Percentiles rank a stretch among this genome's conserved stretches.
These are phyloP conservation scores for Emydura subglobosa DNA, from an alignment of 2,113 vertebrate genomes.

Conservation along the genomic window DNA sequence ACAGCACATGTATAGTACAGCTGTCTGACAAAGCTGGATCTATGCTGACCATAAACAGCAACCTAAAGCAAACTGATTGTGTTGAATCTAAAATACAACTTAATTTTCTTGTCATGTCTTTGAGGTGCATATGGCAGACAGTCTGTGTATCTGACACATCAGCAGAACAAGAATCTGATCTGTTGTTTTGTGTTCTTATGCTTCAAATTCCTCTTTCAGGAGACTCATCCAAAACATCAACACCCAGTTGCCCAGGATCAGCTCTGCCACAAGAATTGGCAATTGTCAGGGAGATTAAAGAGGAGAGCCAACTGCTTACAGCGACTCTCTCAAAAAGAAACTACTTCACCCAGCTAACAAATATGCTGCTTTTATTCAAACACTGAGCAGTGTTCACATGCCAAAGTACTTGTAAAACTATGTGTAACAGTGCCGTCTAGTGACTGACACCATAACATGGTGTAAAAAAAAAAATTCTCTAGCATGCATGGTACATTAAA, in stretches of 20 bases:
- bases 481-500: background rate
- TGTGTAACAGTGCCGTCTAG: background rate
- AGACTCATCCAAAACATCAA: background rate
- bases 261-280: background rate
- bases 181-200: rapidly evolving
- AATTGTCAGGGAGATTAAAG: background rate
- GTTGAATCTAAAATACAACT: background rate
- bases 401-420: background rate
- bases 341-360: background rate
- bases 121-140: background rate
- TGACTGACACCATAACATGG: conserved; percentile 16
- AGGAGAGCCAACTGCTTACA: background rate
- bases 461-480: background rate
- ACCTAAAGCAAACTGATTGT: background rate
- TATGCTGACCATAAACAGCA: background rate
- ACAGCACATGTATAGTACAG: background rate
- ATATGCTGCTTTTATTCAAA: background rate
- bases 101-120: background rate
- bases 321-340: background rate
- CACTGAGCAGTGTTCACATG: background rate
- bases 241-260: background rate
- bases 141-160: background rate
- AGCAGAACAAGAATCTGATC: rapidly evolving
- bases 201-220: background rate
- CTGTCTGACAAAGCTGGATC: background rate